These are phyloP conservation scores for Callimorpha dominula DNA, from an alignment of 2,888 invertebrate species.

Conservation along the genomic window DNA sequence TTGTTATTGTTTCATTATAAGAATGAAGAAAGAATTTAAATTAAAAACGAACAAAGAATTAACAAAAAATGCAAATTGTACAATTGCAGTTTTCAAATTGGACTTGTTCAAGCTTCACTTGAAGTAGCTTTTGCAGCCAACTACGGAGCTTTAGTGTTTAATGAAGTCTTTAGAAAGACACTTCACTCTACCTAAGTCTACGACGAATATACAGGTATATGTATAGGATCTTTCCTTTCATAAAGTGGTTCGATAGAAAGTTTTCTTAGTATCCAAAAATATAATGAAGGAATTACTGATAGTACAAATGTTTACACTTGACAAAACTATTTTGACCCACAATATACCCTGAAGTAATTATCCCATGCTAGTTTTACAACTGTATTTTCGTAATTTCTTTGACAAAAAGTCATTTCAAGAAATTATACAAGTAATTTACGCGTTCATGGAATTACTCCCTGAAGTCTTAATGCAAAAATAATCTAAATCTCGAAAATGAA, in stretches of 20 bases:
- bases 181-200: background rate
- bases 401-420: too few relatives aligned
- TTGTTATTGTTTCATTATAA: slow-evolving; percentile 37
- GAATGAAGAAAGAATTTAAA: slow-evolving; percentile 29
- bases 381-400: too few relatives aligned
- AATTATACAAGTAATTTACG: background rate
- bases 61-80: slow-evolving; percentile 25
- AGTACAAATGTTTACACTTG: background rate
- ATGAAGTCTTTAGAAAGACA: slow-evolving; percentile 19
- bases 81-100: slow-evolving; percentile 29
- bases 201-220: background rate
- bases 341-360: background rate
- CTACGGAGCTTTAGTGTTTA: slow-evolving; percentile 21
- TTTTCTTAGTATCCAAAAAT: background rate
- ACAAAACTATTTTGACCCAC: background rate
- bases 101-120: slow-evolving; percentile 26
- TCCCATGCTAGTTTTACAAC: too few relatives aligned
- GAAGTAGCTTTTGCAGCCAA: slow-evolving; percentile 21
- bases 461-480: background rate
- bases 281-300: too few relatives aligned
- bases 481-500: slow-evolving; percentile 6
- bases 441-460: background rate
- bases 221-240: background rate
- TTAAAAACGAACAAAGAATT: slow-evolving; percentile 35
- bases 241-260: background rate